Conservation (phyloP, 2,888 invertebrate genomes). For the Taphrorychus bicolor region DNA sequence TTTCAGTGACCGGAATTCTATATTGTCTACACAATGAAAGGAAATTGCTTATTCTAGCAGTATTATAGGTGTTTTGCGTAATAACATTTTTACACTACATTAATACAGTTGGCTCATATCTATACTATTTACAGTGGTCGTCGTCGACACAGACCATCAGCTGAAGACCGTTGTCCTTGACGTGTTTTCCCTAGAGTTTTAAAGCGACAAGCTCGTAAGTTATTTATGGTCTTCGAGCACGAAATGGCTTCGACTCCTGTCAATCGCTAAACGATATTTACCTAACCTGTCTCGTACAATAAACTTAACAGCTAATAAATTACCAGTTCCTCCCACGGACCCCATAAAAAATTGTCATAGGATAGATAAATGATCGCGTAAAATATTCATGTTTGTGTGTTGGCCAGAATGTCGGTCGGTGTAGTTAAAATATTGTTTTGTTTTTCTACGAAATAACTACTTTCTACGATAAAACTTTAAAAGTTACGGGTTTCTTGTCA, state of each 20-base stretch:
- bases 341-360: not conserved
- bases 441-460: not conserved
- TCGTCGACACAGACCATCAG: too few relatives aligned
- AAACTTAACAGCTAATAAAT: slow-evolving; percentile 21
- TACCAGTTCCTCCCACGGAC: slow-evolving; percentile 8
- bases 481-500: too few relatives aligned
- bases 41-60: too few relatives aligned
- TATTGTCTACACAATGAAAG: too few relatives aligned
- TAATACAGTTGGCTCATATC: too few relatives aligned
- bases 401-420: not conserved
- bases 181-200: slow-evolving; percentile 1
- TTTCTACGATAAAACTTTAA: too few relatives aligned
- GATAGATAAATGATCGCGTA: not conserved
- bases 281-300: slow-evolving; percentile 23
- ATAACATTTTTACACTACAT: too few relatives aligned
- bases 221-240: slow-evolving; percentile 18
- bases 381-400: not conserved
- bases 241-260: slow-evolving; percentile 21
- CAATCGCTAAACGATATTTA: slow-evolving; percentile 19
- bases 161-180: slow-evolving; percentile 1
- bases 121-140: too few relatives aligned
- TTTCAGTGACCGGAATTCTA: not conserved
- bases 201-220: too few relatives aligned
- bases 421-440: too few relatives aligned
- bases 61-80: too few relatives aligned